Conservation (phyloP, 2,797 vertebrate species). For the Cirrhinus molitorella region DNA sequence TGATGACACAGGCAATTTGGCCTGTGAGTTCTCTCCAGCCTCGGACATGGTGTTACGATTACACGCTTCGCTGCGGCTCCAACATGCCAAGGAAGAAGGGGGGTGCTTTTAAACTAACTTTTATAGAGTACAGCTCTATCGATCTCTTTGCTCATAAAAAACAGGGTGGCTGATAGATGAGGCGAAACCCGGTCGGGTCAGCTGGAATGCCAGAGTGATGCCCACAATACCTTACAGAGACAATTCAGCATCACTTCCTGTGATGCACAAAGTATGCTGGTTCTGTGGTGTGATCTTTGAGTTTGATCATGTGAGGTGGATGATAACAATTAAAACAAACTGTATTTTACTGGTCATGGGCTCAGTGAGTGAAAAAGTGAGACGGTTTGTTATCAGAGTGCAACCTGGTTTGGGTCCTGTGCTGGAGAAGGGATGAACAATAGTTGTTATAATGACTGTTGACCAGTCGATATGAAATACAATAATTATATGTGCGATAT, state of each 20-base stretch:
- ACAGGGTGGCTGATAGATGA: constrained; percentile 57
- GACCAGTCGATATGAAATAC: background rate
- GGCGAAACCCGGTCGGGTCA: constrained; percentile 22
- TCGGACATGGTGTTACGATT: constrained; percentile 90
- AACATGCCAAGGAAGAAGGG: constrained; percentile 77
- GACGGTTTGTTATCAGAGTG: constrained; percentile 40
- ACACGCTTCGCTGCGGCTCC: constrained; percentile 81
- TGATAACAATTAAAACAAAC: constrained; percentile 48
- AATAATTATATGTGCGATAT: constrained; percentile 1
- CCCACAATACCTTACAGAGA: constrained; percentile 47
- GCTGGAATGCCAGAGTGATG: constrained; percentile 53
- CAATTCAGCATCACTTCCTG: constrained; percentile 7
- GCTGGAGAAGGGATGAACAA: background rate
- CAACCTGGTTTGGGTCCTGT: constrained; percentile 47
- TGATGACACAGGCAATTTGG: constrained; percentile 93
- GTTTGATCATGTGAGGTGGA: constrained; percentile 52
- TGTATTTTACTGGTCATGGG: constrained; percentile 71
- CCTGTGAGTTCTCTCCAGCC: constrained; percentile 86
- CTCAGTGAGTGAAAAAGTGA: constrained; percentile 72
- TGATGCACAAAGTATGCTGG: constrained; percentile 24
- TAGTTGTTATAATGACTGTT: background rate
- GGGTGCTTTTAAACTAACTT: constrained; percentile 75
- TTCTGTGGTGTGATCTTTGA: constrained; percentile 52
- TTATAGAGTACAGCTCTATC: constrained; percentile 75
- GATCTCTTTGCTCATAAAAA: constrained; percentile 72